phyloP scores from a whole-genome alignment of 2,113 vertebrate species.

The Oreochromis spilurus region DNA sequence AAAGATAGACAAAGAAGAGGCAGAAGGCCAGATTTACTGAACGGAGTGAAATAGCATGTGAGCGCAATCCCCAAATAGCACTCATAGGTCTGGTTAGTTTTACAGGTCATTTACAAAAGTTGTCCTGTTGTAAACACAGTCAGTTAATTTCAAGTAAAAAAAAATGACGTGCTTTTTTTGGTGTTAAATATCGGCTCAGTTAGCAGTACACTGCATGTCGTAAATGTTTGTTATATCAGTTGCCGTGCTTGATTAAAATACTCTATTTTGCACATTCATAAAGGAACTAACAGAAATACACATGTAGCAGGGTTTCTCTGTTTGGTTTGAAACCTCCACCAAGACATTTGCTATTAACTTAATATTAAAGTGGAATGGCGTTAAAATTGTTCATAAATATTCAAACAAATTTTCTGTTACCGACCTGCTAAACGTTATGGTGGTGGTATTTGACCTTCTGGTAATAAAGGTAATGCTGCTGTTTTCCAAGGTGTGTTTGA shows the following conservation, averaged over 20 bases:
- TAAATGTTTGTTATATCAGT: neutral
- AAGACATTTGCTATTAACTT: neutral
- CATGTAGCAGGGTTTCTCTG: neutral
- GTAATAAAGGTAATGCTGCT: neutral
- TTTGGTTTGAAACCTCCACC: neutral
- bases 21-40: neutral
- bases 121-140: neutral
- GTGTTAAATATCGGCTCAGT: neutral
- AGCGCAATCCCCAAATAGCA: neutral
- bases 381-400: neutral
- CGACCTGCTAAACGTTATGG: rapidly evolving
- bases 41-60: neutral
- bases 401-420: neutral
- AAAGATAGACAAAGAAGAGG: neutral
- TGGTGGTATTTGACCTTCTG: neutral
- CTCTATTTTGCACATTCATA: neutral
- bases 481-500: neutral
- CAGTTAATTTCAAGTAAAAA: neutral
- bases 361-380: rapidly evolving
- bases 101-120: neutral
- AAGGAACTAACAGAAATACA: neutral
- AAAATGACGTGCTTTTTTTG: neutral
- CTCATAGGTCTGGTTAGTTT: neutral
- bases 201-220: neutral
- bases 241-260: neutral